These are phyloP conservation scores for Meta bourneti DNA, from an alignment of 2,888 invertebrate species.

Conservation along the genomic window DNA sequence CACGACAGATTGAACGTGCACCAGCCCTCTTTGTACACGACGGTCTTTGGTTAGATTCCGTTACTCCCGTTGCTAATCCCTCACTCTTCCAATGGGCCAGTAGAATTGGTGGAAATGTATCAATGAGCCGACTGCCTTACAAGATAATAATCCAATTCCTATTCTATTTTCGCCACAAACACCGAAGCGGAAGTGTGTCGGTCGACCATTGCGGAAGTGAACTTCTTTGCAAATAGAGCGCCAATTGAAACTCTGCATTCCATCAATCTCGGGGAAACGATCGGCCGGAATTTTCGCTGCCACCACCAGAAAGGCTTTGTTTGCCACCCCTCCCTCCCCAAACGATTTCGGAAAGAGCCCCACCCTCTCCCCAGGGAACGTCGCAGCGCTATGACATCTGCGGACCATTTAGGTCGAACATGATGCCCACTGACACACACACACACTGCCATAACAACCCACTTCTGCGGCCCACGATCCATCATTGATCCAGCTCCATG, in stretches of 20 bases:
- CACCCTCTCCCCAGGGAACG: slow-evolving; percentile 54
- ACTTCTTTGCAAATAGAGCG: slow-evolving; percentile 54
- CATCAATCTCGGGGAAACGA: slow-evolving; percentile 52
- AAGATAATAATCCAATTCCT: no score
- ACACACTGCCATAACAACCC: slow-evolving; percentile 43
- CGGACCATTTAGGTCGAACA: slow-evolving; percentile 35
- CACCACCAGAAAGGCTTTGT: slow-evolving; percentile 19
- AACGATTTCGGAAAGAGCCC: slow-evolving; percentile 12
- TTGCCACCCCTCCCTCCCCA: slow-evolving; percentile 5
- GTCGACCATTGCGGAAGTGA: slow-evolving; percentile 51
- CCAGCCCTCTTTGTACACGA: no score
- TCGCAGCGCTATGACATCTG: slow-evolving; percentile 46
- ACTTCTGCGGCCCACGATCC: slow-evolving; percentile 24
- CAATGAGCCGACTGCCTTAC: not conserved
- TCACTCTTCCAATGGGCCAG: no score
- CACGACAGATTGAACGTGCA: no score
- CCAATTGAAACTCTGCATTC: slow-evolving; percentile 30
- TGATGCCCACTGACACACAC: slow-evolving; percentile 46
- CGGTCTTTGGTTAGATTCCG: no score
- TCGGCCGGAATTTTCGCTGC: slow-evolving; percentile 3
- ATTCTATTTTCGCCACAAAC: not conserved
- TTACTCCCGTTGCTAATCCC: no score
- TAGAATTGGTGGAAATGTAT: not conserved
- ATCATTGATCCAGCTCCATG: slow-evolving; percentile 53
- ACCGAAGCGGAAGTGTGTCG: not conserved